Evolutionary conservation across 2,797 vertebrate species (phyloP).

Genomic region (Acipenser transmontanus): DNA sequence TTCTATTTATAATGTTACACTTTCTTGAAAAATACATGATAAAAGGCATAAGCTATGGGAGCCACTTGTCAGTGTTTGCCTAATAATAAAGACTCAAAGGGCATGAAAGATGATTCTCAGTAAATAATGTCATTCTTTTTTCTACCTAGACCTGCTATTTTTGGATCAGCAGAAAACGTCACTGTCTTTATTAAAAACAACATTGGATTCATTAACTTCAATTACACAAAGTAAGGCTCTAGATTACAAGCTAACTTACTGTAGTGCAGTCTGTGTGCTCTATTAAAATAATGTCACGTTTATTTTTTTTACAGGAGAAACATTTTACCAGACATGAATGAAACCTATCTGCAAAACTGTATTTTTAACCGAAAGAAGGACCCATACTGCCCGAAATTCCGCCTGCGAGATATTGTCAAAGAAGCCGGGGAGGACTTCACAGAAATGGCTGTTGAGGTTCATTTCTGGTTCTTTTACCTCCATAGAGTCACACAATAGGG

Average conservation of each 20-base stretch:
- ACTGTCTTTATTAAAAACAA: conserved; percentile 83
- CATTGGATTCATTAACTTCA: conserved; percentile 74
- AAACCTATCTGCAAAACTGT: conserved; percentile 55
- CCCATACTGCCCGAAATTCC: conserved; percentile 73
- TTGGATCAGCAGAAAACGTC: conserved; percentile 77
- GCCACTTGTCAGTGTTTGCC: too few species aligned
- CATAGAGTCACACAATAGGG: too few species aligned
- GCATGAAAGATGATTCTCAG: conserved; percentile 7
- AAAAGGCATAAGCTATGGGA: too few species aligned
- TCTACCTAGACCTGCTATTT: conserved; percentile 61
- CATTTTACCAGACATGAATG: conserved; percentile 63
- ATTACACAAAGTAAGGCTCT: conserved; percentile 61
- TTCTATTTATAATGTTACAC: too few species aligned
- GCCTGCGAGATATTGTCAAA: conserved; percentile 65
- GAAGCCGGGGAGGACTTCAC: conserved; percentile 71
- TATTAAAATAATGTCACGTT: background rate
- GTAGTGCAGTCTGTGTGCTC: background rate
- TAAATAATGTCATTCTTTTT: background rate
- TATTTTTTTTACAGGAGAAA: conserved; percentile 56
- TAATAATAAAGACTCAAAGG: too few species aligned
- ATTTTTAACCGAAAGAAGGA: conserved; percentile 49
- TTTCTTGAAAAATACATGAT: too few species aligned
- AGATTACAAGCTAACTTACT: background rate
- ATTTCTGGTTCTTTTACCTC: too few species aligned
- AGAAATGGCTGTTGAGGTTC: conserved; percentile 69